Evolutionary conservation across 2,888 invertebrate species (phyloP).

Genomic region (Tipula confusa): DNA sequence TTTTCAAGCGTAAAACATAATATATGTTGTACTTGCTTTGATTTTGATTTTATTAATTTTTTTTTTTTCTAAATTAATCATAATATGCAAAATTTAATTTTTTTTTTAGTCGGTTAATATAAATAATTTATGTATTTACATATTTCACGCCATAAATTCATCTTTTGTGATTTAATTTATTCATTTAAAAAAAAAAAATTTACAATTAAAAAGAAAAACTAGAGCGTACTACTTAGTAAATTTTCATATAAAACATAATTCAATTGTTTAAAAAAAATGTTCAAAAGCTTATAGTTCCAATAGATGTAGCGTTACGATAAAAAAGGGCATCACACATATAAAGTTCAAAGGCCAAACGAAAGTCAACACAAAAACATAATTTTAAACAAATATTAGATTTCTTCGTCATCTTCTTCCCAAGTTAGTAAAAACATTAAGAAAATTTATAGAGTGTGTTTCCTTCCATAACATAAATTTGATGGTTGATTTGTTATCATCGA

Average conservation of each 20-base stretch:
- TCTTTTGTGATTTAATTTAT: background rate
- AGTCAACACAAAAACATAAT: background rate
- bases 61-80: background rate
- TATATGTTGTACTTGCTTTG: background rate
- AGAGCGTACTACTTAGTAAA: background rate
- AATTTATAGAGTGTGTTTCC: conserved; percentile 12
- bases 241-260: background rate
- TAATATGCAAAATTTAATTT: background rate
- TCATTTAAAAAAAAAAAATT: too few relatives aligned
- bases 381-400: background rate
- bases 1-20: background rate
- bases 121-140: background rate
- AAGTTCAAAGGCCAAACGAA: background rate
- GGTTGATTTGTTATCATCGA: conserved; percentile 7
- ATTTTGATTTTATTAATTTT: background rate
- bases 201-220: background rate
- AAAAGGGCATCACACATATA: background rate
- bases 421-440: background rate
- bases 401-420: background rate
- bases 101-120: background rate
- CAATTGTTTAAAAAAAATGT: background rate
- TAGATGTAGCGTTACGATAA: background rate
- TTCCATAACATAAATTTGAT: background rate
- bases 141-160: background rate
- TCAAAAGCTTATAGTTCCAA: too few relatives aligned